Evolutionary conservation across 2,888 invertebrate genomes (phyloP).

Genomic region (Hybos culiciformis): DNA sequence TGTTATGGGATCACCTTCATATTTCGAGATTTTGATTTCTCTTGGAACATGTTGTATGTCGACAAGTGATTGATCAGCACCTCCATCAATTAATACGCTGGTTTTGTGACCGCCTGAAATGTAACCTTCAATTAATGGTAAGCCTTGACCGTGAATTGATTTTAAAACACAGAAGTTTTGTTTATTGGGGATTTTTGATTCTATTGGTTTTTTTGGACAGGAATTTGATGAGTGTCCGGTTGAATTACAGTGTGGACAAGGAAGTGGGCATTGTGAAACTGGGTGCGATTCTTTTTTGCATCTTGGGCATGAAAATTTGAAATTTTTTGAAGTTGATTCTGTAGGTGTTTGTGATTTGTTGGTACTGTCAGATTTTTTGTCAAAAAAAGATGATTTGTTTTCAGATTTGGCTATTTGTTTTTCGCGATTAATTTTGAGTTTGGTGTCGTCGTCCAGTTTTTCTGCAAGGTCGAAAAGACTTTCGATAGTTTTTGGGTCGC

Average conservation of each 20-base stretch:
- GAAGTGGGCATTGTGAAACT: constrained; percentile 5
- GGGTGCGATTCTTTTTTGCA: constrained; percentile 4
- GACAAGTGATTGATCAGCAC: not conserved
- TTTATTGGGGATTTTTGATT: not conserved
- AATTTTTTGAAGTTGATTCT: too few relatives aligned
- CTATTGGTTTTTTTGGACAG: constrained; percentile 1
- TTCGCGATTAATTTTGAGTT: not conserved
- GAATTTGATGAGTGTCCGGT: constrained; percentile 1
- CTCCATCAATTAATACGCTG: not conserved
- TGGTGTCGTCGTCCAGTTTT: not conserved
- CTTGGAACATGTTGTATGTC: not conserved
- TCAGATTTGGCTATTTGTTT: not conserved
- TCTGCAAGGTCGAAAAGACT: not conserved
- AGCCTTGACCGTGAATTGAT: not conserved
- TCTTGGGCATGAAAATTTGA: constrained; percentile 2
- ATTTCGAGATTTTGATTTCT: not conserved
- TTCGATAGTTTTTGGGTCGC: not conserved
- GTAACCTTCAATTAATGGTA: not conserved
- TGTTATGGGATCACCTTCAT: not conserved
- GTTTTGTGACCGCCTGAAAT: not conserved
- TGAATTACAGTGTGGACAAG: constrained; percentile 4
- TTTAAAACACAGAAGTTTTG: not conserved
- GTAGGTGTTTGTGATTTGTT: too few relatives aligned
- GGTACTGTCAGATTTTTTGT: too few relatives aligned
- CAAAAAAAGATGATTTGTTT: too few relatives aligned